phyloP scores from a whole-genome alignment of 2,113 vertebrate species.

The Lophius piscatorius region DNA sequence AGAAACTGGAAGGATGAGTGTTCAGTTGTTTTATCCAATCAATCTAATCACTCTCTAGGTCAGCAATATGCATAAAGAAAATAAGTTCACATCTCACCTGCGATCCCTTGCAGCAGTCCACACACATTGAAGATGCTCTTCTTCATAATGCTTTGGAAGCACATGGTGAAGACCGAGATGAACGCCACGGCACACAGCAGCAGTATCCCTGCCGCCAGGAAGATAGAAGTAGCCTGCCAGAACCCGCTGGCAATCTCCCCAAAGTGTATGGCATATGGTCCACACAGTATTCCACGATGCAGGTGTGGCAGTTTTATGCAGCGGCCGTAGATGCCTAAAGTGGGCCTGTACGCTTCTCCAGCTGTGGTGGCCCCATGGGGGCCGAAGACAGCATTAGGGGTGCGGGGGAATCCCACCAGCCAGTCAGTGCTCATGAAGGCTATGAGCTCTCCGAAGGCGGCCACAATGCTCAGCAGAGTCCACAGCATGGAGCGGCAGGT shows the following conservation, averaged over 20 bases:
- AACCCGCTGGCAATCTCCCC: conserved; percentile 97
- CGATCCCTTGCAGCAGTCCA: conserved; percentile 96
- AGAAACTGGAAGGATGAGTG: not conserved
- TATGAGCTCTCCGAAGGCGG: conserved; percentile 93
- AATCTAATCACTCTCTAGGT: no score
- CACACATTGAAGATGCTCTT: conserved; percentile 99
- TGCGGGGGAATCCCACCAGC: conserved; percentile 87
- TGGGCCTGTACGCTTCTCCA: conserved; percentile 83
- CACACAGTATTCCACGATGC: conserved; percentile 87
- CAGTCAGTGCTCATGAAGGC: conserved; percentile 98
- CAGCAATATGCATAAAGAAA: not conserved
- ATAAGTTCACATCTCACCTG: conserved; percentile 82
- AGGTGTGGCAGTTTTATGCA: conserved; percentile 86
- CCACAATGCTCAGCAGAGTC: conserved; percentile 96
- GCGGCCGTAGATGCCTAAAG: conserved; percentile 92
- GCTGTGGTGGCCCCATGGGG: conserved; percentile 65
- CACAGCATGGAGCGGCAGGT: conserved; percentile 99
- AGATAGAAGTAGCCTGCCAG: conserved; percentile 97
- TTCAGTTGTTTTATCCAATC: no score
- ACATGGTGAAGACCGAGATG: conserved; percentile 96
- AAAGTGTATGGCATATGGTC: conserved; percentile 93
- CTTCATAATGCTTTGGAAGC: conserved; percentile 97
- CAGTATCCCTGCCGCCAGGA: conserved; percentile 91
- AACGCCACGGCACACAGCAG: conserved; percentile 92
- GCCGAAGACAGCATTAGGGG: conserved; percentile 68